A percentile compares a stretch with the other conserved stretches of the same genome.
These are phyloP conservation scores for Tubulanus polymorphus DNA, from an alignment of 2,888 invertebrate genomes.

Conservation along the genomic window DNA sequence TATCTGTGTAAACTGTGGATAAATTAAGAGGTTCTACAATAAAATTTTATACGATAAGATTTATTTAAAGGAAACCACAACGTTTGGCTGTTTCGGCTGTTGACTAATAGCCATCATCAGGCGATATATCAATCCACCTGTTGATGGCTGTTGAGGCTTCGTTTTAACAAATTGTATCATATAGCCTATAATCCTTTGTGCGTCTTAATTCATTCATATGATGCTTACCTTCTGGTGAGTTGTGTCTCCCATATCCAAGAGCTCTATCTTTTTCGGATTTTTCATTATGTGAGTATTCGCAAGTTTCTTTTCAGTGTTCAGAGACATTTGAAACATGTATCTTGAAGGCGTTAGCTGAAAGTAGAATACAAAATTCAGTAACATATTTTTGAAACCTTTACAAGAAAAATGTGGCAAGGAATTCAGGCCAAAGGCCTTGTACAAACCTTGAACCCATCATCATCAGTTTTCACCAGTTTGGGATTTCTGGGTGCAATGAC, in stretches of 20 bases:
- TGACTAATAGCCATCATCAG: no score
- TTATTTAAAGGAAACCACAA: not conserved
- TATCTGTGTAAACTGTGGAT: no score
- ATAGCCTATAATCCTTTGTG: no score
- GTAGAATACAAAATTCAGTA: not conserved
- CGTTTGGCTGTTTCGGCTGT: no score
- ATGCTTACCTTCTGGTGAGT: conserved; percentile 49
- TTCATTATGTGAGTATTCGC: conserved; percentile 51
- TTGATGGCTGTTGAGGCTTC: no score
- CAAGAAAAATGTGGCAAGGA: not conserved
- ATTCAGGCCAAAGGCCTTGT: not conserved
- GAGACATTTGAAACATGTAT: conserved; percentile 50
- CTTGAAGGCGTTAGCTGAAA: conserved; percentile 50
- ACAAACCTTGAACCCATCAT: conserved; percentile 42
- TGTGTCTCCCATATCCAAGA: conserved; percentile 53
- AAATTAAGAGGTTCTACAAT: no score
- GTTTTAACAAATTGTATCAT: no score
- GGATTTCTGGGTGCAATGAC: conserved; percentile 53
- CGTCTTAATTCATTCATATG: no score
- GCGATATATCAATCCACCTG: no score
- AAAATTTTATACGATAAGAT: no score
- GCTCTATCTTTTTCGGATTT: conserved; percentile 48
- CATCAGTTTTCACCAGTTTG: conserved; percentile 41
- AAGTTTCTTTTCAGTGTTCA: conserved; percentile 51
- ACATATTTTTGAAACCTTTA: not conserved